These are phyloP conservation scores for Holacanthus passer DNA, from an alignment of 2,113 vertebrate genomes.

Conservation along the genomic window DNA sequence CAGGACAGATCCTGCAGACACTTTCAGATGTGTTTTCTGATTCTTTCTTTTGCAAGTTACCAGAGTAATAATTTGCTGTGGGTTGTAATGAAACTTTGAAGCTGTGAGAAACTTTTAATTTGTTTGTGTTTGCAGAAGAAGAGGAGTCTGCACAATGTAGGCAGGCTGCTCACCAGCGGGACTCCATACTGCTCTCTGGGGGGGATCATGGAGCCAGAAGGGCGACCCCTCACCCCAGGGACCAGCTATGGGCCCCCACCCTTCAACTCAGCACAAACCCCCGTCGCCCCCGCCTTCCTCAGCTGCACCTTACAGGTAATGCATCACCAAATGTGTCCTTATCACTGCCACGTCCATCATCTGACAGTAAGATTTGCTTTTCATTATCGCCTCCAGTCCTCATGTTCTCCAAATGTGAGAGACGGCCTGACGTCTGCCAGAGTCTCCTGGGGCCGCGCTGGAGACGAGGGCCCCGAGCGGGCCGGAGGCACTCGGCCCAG, in stretches of 20 bases:
- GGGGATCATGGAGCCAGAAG: conserved; percentile 82
- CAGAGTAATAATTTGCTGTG: too few relatives aligned
- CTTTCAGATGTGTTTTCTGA: conserved; percentile 12
- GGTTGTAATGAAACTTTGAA: conserved; percentile 21
- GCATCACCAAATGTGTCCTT: rapidly evolving
- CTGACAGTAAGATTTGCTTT: neutral
- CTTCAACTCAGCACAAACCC: conserved; percentile 66
- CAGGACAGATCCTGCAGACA: conserved; percentile 33
- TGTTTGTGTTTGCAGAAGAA: conserved; percentile 58
- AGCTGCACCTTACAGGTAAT: conserved; percentile 78
- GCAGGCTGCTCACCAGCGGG: conserved; percentile 63
- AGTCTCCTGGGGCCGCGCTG: conserved; percentile 49
- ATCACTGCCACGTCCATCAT: neutral
- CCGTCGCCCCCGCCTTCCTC: conserved; percentile 51
- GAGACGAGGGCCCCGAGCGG: conserved; percentile 55
- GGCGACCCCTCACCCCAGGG: conserved; percentile 75
- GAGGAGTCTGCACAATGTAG: conserved; percentile 80
- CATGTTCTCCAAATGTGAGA: conserved; percentile 61
- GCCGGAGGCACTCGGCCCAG: conserved; percentile 46
- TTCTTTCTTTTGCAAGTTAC: too few relatives aligned
- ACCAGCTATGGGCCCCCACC: conserved; percentile 70
- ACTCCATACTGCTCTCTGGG: conserved; percentile 78
- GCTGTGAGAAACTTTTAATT: neutral
- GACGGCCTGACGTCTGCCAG: conserved; percentile 58
- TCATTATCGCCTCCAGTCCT: conserved; percentile 56